phyloP scores from a whole-genome alignment of 2,888 invertebrate species.

The Furcula furcula region DNA sequence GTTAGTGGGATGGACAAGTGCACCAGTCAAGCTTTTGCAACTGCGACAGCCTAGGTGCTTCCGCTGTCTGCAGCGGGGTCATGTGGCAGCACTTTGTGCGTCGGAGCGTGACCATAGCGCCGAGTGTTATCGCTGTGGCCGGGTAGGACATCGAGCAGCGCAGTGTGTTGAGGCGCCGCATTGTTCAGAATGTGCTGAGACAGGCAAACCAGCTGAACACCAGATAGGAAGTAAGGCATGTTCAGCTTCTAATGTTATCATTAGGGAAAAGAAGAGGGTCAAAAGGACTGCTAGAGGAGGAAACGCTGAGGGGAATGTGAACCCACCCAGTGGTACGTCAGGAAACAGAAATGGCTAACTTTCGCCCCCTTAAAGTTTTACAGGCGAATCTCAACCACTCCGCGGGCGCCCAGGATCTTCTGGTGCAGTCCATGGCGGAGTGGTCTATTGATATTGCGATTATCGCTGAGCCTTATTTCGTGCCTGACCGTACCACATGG shows the following conservation, averaged over 20 bases:
- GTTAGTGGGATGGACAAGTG: background rate
- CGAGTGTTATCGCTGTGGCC: conserved; percentile 1
- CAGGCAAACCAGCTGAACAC: background rate
- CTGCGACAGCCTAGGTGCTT: background rate
- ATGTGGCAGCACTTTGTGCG: background rate
- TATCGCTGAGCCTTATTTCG: conserved; percentile 3
- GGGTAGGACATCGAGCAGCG: background rate
- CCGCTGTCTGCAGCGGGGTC: conserved; percentile 1
- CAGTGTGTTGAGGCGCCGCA: background rate
- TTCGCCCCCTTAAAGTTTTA: background rate
- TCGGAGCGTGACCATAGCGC: background rate
- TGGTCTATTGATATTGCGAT: conserved; percentile 2
- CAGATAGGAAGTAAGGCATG: background rate
- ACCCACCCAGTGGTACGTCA: too few relatives aligned
- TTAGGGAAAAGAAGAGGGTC: too few relatives aligned
- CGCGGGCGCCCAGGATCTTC: conserved; percentile 6
- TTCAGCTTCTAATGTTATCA: too few relatives aligned
- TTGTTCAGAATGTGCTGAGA: conserved; percentile 1
- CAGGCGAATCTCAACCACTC: conserved; percentile 9
- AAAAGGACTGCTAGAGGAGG: too few relatives aligned
- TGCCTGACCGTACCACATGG: background rate
- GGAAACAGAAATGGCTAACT: too few relatives aligned
- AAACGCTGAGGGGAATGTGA: too few relatives aligned
- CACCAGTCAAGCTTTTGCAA: background rate
- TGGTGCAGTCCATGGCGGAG: conserved; percentile 7